Evolutionary conservation across 2,113 vertebrate genomes (phyloP).

Genomic region (Rhinolophus ferrumequinum): DNA sequence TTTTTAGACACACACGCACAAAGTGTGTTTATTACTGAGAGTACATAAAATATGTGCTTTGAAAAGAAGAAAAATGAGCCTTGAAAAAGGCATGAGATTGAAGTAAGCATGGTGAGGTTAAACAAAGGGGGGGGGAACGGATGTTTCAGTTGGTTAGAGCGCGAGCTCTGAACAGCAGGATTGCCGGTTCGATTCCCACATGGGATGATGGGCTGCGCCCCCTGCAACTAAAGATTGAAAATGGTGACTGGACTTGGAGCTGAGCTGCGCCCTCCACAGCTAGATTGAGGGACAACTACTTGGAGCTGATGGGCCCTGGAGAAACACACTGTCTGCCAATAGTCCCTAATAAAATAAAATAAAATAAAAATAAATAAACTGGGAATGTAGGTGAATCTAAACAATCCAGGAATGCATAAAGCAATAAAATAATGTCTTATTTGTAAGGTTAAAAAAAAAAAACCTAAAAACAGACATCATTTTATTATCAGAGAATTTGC

Average conservation of each 20-base stretch:
- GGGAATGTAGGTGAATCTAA: background rate
- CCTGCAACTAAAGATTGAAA: too few species aligned
- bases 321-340: too few species aligned
- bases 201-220: too few species aligned
- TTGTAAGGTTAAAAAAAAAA: background rate
- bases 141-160: too few species aligned
- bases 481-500: background rate
- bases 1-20: background rate
- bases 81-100: background rate
- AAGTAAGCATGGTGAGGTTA: background rate
- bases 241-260: too few species aligned
- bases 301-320: too few species aligned
- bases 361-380: background rate
- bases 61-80: background rate
- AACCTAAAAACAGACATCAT: background rate
- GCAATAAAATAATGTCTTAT: background rate
- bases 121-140: background rate
- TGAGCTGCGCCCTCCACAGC: too few species aligned
- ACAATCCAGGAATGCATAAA: background rate
- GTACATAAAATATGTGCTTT: background rate
- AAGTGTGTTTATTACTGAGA: background rate
- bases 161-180: too few species aligned
- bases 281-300: too few species aligned
- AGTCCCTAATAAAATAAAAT: too few species aligned
- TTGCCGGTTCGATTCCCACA: too few species aligned